Percentiles rank a stretch among this genome's conserved stretches.
These are phyloP conservation scores for Muricea muricata DNA, from an alignment of 92 coral and sea anemone genomes.

Conservation along the genomic window DNA sequence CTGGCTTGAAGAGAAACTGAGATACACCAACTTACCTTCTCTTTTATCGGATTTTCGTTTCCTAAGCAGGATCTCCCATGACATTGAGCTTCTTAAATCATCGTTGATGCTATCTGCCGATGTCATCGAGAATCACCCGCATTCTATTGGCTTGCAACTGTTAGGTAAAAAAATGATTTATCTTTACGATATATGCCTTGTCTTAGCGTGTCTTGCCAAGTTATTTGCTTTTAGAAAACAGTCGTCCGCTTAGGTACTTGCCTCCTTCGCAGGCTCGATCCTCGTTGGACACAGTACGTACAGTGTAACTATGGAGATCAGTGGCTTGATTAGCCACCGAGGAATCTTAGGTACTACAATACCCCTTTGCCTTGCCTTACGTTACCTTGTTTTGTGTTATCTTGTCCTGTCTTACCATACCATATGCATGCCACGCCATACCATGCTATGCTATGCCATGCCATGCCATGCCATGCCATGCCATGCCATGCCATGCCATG, in stretches of 20 bases:
- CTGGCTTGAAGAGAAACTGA: conserved; percentile 66
- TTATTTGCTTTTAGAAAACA: too few species aligned
- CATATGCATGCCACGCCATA: neutral
- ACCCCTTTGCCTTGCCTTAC: neutral
- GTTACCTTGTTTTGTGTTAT: neutral
- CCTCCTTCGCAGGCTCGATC: too few species aligned
- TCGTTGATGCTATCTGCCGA: conserved; percentile 68
- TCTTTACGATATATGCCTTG: neutral
- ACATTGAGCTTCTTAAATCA: conserved; percentile 50
- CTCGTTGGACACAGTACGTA: too few species aligned
- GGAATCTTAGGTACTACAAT: too few species aligned
- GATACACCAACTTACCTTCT: conserved; percentile 62
- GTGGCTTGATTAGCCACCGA: too few species aligned
- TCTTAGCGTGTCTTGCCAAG: too few species aligned
- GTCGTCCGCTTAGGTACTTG: too few species aligned
- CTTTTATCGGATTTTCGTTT: conserved; percentile 64
- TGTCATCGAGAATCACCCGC: conserved; percentile 45
- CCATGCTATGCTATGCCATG: neutral
- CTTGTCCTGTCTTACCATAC: neutral
- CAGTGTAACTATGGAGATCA: too few species aligned
- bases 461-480: neutral
- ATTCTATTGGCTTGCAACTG: conserved; percentile 63
- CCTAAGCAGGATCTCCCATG: conserved; percentile 41
- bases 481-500: too few species aligned
- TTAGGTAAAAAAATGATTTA: neutral